Evolutionary conservation across 2,113 vertebrate species (phyloP).

Genomic region (Myotis brandtii): DNA sequence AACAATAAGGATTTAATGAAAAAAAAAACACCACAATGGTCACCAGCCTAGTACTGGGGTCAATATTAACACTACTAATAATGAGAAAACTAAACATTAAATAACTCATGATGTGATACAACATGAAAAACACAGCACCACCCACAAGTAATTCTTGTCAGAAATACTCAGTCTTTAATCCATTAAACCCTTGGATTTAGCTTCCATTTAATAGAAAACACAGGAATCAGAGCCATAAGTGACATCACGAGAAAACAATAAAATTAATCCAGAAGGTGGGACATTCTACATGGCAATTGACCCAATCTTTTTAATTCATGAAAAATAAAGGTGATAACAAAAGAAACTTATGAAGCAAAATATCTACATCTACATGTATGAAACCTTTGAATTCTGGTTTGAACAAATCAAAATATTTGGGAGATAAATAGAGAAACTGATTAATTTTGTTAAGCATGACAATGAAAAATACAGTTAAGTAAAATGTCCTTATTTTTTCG

Average conservation of each 20-base stretch:
- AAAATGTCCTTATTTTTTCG: constrained; percentile 32
- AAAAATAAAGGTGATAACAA: neutral
- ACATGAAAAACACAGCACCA: neutral
- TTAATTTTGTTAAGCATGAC: neutral
- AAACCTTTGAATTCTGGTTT: constrained; percentile 17
- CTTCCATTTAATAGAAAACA: neutral
- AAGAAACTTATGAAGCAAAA: neutral
- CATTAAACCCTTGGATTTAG: neutral
- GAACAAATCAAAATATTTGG: constrained; percentile 40
- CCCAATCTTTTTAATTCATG: neutral
- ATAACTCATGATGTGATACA: neutral
- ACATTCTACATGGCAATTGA: neutral
- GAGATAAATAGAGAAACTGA: neutral
- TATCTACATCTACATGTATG: neutral
- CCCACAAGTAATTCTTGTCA: neutral
- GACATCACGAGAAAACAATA: neutral
- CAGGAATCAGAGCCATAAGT: neutral
- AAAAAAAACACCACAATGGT: neutral
- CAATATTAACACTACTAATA: neutral
- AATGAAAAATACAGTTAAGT: neutral
- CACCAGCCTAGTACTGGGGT: neutral
- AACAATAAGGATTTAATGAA: too few relatives aligned
- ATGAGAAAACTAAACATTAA: neutral
- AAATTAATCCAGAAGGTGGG: neutral
- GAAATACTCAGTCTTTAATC: neutral